These are phyloP conservation scores for Myiozetetes cayanensis DNA, from an alignment of 2,113 vertebrate genomes.

Conservation along the genomic window DNA sequence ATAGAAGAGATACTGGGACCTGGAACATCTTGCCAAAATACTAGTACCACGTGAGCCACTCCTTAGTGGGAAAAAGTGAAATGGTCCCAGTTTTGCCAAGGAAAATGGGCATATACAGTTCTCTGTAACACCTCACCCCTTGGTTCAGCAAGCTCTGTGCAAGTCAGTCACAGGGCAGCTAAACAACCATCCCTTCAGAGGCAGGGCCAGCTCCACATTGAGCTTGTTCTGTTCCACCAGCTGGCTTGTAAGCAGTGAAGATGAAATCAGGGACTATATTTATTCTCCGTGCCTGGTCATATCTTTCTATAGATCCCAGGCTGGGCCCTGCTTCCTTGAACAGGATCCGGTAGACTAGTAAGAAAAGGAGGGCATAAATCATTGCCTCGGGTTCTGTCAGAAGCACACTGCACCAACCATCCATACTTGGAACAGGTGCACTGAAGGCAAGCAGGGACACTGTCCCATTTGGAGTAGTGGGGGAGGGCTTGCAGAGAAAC, in stretches of 20 bases:
- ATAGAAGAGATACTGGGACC: neutral
- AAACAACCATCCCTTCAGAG: neutral
- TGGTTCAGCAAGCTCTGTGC: neutral
- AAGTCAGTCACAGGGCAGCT: neutral
- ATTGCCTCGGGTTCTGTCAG: neutral
- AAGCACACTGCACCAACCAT: neutral
- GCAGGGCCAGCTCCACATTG: neutral
- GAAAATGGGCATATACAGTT: neutral
- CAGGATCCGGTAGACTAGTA: neutral
- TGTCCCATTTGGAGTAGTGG: neutral
- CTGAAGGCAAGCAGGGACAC: conserved; percentile 53
- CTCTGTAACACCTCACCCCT: neutral
- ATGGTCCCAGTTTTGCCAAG: neutral
- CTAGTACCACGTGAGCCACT: rapidly evolving
- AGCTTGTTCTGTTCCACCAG: neutral
- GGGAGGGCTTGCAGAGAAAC: neutral
- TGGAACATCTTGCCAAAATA: neutral
- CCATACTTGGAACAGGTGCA: conserved; percentile 56
- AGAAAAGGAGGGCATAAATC: conserved; percentile 52
- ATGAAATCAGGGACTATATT: conserved; percentile 60
- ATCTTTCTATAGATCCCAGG: conserved; percentile 40
- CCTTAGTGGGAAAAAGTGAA: neutral
- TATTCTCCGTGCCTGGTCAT: neutral
- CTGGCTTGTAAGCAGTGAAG: neutral
- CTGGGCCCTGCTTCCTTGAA: conserved; percentile 20